A percentile compares a stretch with the other conserved stretches of the same genome.
These are phyloP conservation scores for Lucilia sericata DNA, from an alignment of 1,140 invertebrate genomes.

Conservation along the genomic window DNA sequence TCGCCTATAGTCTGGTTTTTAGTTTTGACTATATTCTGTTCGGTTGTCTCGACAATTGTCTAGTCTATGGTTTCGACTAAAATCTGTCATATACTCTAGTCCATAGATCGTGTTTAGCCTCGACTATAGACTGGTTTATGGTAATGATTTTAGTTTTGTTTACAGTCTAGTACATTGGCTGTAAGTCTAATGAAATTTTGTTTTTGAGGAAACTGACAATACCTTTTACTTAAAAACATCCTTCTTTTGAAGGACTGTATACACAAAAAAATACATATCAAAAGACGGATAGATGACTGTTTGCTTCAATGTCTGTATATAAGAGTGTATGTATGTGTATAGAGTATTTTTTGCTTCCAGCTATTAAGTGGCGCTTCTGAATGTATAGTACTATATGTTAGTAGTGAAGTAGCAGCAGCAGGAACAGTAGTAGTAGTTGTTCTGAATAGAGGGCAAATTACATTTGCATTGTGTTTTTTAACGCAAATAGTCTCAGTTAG, in stretches of 20 bases:
- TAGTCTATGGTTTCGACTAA: too few species aligned
- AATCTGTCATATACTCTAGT: too few species aligned
- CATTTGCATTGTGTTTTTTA: conserved; percentile 20
- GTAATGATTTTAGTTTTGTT: too few species aligned
- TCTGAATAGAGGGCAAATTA: conserved; percentile 23
- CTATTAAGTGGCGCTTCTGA: neutral
- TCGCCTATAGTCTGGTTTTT: too few species aligned
- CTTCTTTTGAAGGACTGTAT: neutral
- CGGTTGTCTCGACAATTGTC: too few species aligned
- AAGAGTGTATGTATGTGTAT: neutral
- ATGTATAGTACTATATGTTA: neutral
- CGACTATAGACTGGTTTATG: too few species aligned
- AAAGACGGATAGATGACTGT: neutral
- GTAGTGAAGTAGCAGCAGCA: neutral
- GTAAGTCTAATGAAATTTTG: too few species aligned
- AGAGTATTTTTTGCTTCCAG: neutral
- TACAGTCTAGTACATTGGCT: too few species aligned
- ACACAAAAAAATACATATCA: neutral
- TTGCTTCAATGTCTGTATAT: neutral
- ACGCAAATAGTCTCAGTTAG: neutral
- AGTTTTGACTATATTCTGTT: too few species aligned
- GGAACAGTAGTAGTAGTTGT: neutral
- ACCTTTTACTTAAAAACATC: too few species aligned
- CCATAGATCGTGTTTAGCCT: too few species aligned
- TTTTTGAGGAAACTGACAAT: too few species aligned